These are phyloP conservation scores for Tipula helvola DNA, from an alignment of 2,888 invertebrate genomes.

Conservation along the genomic window DNA sequence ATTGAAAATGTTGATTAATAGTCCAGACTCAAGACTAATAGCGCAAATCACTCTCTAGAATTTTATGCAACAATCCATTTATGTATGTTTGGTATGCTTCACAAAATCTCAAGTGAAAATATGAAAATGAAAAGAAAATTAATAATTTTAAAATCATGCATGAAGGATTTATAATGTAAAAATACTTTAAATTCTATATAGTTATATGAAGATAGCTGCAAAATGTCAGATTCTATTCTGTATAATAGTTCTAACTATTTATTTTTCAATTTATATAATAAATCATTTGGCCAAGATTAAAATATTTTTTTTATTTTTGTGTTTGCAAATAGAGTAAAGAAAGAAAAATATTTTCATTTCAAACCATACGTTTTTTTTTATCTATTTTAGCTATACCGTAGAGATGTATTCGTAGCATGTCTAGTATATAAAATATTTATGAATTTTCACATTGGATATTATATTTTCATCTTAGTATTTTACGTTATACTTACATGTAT, in stretches of 20 bases:
- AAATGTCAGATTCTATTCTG: not conserved
- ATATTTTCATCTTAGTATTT: not conserved
- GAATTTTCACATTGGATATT: not conserved
- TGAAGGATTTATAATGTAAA: not conserved
- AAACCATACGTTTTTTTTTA: not conserved
- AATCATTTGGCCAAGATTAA: not conserved
- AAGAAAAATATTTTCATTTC: not conserved
- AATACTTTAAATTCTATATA: not conserved
- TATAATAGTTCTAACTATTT: not conserved
- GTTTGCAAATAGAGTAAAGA: not conserved
- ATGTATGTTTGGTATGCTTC: not conserved
- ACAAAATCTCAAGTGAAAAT: not conserved
- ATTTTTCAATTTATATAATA: not conserved
- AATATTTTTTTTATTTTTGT: no score
- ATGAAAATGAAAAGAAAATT: not conserved
- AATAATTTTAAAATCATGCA: not conserved
- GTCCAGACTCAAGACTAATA: not conserved
- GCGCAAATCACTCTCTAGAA: not conserved
- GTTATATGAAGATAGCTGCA: not conserved
- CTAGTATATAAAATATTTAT: not conserved
- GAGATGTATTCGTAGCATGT: not conserved
- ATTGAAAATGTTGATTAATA: not conserved
- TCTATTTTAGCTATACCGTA: not conserved
- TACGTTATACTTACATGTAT: not conserved
- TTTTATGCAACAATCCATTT: not conserved